Evolutionary conservation across 1,140 invertebrate species (phyloP), one percentile per base, ranked within the genome.

Genomic region (Hycleus cichorii): DNA sequence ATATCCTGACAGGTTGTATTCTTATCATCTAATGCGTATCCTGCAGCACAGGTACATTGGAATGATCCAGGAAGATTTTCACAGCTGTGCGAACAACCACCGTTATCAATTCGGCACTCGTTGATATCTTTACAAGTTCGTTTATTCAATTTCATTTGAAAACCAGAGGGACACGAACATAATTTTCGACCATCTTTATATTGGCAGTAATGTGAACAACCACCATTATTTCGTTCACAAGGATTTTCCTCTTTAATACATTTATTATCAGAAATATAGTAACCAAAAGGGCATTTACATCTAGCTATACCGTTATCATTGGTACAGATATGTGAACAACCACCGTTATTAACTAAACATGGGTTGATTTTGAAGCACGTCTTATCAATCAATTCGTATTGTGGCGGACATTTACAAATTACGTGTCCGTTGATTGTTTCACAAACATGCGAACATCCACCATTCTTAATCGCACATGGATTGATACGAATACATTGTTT

Each of bases 81-180:
- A 71, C 87, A 89, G 4, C 79, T 72, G 60, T 83, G 81, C 40
- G 79, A 80, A 69, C 87, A 89, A 1, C 82, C 83, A 0, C 84
- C 86, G 69, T 87, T 87, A 60, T 80, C 76, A 3, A 74, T 65
- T 5, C 66, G 64, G 70, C 87, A 89, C 70, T 89, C 86, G 65
- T 90, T 79, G 57, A 87, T 77, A 73, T 90, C 86, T 65, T 75
- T 60, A 60, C 78, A 80, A 25, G 64, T 70, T 49, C 65, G 69
- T 59, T 72, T 70, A 60, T 78, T 77, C 1, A 70, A 69, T 4
- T 70, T 62, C 4, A 83, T 67, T 11, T 71, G 62, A 69, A 76
- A 81, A 6, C 81, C 80, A 18, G 78, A 68, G 2, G 78, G 77
- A 68, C 83, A 85, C 25, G 76, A 74, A 58, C 83, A 85, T 47